phyloP scores from a whole-genome alignment of 2,113 vertebrate species.

The Amblyornis subalaris region DNA sequence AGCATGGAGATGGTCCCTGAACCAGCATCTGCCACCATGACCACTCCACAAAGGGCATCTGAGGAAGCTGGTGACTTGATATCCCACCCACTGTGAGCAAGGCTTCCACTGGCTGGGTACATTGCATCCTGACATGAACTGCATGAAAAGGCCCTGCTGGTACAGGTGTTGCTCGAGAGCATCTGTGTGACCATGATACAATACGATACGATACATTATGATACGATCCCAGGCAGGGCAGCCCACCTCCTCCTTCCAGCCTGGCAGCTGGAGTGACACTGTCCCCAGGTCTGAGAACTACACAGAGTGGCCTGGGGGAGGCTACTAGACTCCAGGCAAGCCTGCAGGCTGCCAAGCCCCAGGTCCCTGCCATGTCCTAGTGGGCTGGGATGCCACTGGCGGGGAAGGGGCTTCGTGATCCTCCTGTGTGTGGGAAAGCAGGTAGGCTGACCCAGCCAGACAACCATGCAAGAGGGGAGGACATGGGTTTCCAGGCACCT shows the following conservation, averaged over 20 bases:
- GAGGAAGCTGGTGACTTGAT: background rate
- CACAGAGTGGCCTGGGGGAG: rapidly evolving
- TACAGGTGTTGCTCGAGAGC: background rate
- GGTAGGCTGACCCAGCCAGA: background rate
- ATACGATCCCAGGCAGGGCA: background rate
- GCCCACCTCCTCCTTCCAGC: background rate
- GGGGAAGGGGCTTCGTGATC: background rate
- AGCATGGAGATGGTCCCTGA: rapidly evolving
- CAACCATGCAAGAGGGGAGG: rapidly evolving
- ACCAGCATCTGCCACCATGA: rapidly evolving
- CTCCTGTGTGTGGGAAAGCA: background rate
- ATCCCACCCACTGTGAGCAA: rapidly evolving
- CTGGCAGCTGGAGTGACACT: background rate
- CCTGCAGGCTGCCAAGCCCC: rapidly evolving
- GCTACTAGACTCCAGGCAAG: background rate
- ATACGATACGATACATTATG: background rate
- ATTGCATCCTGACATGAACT: background rate
- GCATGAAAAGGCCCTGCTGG: background rate
- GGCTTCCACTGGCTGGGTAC: too few species aligned
- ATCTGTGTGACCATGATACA: too few species aligned
- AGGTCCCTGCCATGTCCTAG: rapidly evolving
- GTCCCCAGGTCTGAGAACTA: background rate
- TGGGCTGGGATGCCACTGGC: rapidly evolving
- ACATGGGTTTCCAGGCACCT: background rate
- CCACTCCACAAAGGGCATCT: background rate